A percentile compares a stretch with the other conserved stretches of the same genome.
Conservation (phyloP, 2,797 vertebrate species). For the Centropyge bicolor region DNA sequence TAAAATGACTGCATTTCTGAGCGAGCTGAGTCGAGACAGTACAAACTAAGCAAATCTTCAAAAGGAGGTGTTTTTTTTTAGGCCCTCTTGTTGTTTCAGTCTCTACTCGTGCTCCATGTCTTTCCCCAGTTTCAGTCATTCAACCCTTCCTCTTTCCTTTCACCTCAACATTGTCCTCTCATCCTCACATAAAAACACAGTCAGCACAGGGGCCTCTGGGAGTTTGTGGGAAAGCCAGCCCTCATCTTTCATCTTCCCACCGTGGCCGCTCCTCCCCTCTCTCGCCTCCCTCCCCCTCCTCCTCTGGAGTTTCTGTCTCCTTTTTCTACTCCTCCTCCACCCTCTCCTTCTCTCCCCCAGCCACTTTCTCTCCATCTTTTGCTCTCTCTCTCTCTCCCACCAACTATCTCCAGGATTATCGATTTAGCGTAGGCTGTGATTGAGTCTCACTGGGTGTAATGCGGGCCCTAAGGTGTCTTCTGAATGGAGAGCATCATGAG, state of each 20-base stretch:
- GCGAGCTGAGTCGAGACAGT: neutral
- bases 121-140: slow-evolving; percentile 25
- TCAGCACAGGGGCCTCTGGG: slow-evolving; percentile 83
- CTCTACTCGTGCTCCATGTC: neutral
- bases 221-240: slow-evolving; percentile 79
- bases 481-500: slow-evolving; percentile 86
- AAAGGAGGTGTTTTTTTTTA: slow-evolving; percentile 1
- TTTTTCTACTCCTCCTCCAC: slow-evolving; percentile 38
- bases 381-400: slow-evolving; percentile 66
- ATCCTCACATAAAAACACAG: slow-evolving; percentile 79
- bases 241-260: slow-evolving; percentile 85
- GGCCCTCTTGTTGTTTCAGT: slow-evolving; percentile 21
- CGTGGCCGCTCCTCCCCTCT: slow-evolving; percentile 45
- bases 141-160: slow-evolving; percentile 39
- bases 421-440: slow-evolving; percentile 87
- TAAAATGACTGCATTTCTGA: slow-evolving; percentile 13
- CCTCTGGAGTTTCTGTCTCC: slow-evolving; percentile 42
- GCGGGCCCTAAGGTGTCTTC: slow-evolving; percentile 84
- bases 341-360: slow-evolving; percentile 57
- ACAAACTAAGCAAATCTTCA: neutral
- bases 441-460: slow-evolving; percentile 86
- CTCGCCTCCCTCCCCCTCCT: slow-evolving; percentile 27
- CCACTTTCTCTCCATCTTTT: slow-evolving; percentile 68
- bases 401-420: slow-evolving; percentile 83
- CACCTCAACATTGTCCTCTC: slow-evolving; percentile 69